Percentiles rank a stretch among this genome's conserved stretches.
Conservation (phyloP, 2,888 invertebrate genomes). For the Eupithecia centaureata region DNA sequence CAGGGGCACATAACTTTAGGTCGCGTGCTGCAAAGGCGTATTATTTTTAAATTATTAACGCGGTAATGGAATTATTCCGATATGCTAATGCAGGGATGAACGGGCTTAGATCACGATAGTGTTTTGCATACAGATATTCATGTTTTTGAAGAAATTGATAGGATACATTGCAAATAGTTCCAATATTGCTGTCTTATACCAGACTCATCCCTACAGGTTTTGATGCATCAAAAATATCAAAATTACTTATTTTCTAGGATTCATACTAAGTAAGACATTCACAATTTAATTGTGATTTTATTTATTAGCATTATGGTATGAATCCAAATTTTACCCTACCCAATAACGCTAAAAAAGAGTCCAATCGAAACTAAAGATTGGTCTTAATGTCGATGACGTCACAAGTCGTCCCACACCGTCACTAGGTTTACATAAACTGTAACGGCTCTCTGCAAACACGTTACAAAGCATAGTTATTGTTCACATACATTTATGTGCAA, state of each 20-base stretch:
- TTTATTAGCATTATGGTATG: too few relatives aligned
- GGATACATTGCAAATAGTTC: neutral
- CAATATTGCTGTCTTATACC: too few relatives aligned
- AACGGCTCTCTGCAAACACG: neutral
- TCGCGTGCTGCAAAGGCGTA: conserved; percentile 74
- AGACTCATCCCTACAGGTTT: too few relatives aligned
- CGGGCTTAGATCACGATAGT: conserved; percentile 67
- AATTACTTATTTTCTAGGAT: too few relatives aligned
- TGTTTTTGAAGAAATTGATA: neutral
- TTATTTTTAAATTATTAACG: conserved; percentile 82
- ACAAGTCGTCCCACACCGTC: neutral
- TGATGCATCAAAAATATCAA: too few relatives aligned
- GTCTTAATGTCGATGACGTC: too few relatives aligned
- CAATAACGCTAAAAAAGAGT: too few relatives aligned
- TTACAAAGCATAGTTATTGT: neutral
- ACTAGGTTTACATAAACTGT: neutral
- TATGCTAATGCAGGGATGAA: conserved; percentile 77
- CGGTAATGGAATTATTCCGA: conserved; percentile 80
- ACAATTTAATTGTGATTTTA: too few relatives aligned
- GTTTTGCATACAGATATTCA: neutral
- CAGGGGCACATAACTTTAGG: conserved; percentile 71
- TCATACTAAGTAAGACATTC: too few relatives aligned
- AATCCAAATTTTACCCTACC: too few relatives aligned
- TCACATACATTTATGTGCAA: conserved; percentile 21
- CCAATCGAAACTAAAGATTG: too few relatives aligned